Evolutionary conservation across 2,113 vertebrate species (phyloP), one percentile per base, ranked within the genome.

Genomic region (Semnornis frantzii): DNA sequence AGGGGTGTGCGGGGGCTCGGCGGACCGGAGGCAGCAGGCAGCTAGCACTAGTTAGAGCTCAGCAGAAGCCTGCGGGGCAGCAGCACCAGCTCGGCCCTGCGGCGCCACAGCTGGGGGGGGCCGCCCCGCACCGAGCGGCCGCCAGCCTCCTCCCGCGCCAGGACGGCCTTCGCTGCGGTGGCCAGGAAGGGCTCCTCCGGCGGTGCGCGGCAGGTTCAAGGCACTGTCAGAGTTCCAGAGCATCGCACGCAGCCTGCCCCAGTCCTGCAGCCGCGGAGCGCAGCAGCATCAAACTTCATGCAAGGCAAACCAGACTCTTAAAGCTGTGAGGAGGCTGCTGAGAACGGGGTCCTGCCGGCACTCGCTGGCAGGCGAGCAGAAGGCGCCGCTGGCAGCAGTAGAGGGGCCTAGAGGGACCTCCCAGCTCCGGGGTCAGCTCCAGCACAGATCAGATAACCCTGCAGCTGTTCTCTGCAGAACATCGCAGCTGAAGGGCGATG

Each of bases 71-170:
- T 68, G 87, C 1, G 1, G 28, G 54, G 30, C 72, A 34, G 73
- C 4, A 8, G 21, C 3, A 8, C 71, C 89, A 70, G 15, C 57
- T 17, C 5, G 9, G 34, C 30, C 39, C 34, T 2, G 2, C 5
- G 44, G 30, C 23, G n/a, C 33, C 1, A 0, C 55, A 20, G 62
- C 37, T 2, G 5, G 60, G 66, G 83, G 44, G 71, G 70, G n/a
- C n/a, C n/a, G n/a, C n/a, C n/a, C 37, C 14, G 8, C 60, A 37
- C 73, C 0, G 0, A 39, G 23, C 15, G 39, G 64, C n/a, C 23
- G 60, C 12, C 10, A 3, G 25, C 42, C 33, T 1, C 0, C 5
- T 1, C 46, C 62, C 55, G 69, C 2, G 0, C 81, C 3, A 1
- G 10, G 6, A 30, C 37, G 19, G 44, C 15, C 10, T 46, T 5